Evolutionary conservation across 2,888 invertebrate species (phyloP).

Genomic region (Pterostichus niger): DNA sequence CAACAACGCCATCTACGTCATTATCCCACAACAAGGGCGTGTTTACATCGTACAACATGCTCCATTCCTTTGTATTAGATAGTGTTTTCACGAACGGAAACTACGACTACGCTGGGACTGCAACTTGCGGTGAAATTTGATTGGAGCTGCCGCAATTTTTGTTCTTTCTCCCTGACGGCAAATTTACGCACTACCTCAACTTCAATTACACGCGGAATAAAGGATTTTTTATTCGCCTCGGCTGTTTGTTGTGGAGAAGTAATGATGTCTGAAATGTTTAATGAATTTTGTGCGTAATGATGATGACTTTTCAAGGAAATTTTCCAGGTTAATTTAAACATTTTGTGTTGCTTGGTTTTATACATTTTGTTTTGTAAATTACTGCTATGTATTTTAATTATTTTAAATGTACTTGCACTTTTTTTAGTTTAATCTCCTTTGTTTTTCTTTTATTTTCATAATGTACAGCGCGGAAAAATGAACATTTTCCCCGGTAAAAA

Average conservation of each 20-base stretch:
- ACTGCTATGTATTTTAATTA: too few species aligned
- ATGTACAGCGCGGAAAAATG: too few species aligned
- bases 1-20: not conserved
- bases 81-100: too few species aligned
- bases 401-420: too few species aligned
- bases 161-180: not conserved
- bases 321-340: too few species aligned
- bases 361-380: too few species aligned
- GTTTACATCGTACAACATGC: not conserved
- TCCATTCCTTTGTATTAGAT: not conserved
- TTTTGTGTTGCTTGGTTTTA: too few species aligned
- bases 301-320: constrained; percentile 9
- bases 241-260: not conserved
- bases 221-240: constrained; percentile 2
- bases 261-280: constrained; percentile 14
- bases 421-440: too few species aligned
- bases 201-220: constrained; percentile 28
- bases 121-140: constrained; percentile 1
- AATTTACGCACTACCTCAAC: not conserved
- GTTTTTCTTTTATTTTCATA: too few species aligned
- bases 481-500: too few species aligned
- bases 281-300: constrained; percentile 22
- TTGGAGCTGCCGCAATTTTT: constrained; percentile 3
- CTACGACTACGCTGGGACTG: not conserved
- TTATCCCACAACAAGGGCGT: not conserved